A percentile compares a stretch with the other conserved stretches of the same genome.
Conservation (phyloP, 2,113 vertebrate genomes). For the Amphilophus citrinellus region DNA sequence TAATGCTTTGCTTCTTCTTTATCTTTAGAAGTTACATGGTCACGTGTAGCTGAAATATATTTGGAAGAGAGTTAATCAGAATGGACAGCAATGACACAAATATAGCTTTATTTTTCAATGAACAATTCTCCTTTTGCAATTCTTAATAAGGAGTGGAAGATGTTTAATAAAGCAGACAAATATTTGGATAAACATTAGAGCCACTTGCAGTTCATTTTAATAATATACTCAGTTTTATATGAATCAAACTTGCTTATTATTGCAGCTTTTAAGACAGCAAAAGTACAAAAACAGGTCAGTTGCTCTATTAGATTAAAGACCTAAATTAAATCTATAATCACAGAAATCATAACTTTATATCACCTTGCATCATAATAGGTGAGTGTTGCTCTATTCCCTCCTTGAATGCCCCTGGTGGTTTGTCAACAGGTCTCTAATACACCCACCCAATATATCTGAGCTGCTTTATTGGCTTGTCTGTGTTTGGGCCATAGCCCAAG, state of each 20-base stretch:
- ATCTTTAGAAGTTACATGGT: not conserved
- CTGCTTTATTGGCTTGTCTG: constrained; percentile 57
- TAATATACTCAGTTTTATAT: not conserved
- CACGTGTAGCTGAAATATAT: not conserved
- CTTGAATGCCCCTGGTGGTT: constrained; percentile 41
- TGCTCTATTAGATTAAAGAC: not conserved
- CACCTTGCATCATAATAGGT: not conserved
- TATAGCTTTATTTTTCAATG: not conserved
- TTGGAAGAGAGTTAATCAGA: not conserved
- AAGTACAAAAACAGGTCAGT: not conserved
- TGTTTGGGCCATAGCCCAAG: constrained; percentile 50
- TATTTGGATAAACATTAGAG: not conserved
- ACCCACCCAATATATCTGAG: constrained; percentile 42
- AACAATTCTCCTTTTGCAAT: not conserved
- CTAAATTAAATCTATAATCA: not conserved
- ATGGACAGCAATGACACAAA: not conserved
- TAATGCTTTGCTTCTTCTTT: not conserved
- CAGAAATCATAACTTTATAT: not conserved
- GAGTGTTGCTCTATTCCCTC: constrained; percentile 18
- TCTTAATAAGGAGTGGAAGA: not conserved
- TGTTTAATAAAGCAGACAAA: not conserved
- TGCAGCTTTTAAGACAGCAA: not conserved
- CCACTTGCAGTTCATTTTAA: not conserved
- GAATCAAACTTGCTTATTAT: not conserved
- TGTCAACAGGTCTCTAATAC: constrained; percentile 53